Evolutionary conservation across 2,113 vertebrate species (phyloP).

Genomic region (Sitta europaea): DNA sequence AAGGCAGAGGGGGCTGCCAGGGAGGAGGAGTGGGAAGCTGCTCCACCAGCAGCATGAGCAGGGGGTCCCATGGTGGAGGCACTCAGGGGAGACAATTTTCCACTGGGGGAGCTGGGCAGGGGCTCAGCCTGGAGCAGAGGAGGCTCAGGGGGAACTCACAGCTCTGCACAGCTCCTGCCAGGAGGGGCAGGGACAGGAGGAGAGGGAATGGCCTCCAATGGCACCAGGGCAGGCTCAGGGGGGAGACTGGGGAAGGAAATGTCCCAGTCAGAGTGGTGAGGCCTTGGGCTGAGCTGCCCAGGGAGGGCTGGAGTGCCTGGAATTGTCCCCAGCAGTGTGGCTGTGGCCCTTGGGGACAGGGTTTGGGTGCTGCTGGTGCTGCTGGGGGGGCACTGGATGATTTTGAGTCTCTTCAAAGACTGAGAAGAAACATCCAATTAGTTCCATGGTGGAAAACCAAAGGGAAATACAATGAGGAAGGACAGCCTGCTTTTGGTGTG

Average conservation of each 20-base stretch:
- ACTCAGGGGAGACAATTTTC: neutral
- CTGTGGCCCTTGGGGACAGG: neutral
- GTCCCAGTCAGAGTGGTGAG: neutral
- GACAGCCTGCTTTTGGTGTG: neutral
- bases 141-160: neutral
- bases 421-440: neutral
- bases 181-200: neutral
- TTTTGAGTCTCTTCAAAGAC: neutral
- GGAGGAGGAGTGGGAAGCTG: neutral
- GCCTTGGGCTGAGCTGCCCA: neutral
- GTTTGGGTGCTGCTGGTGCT: fast-evolving
- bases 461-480: neutral
- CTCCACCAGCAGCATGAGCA: neutral
- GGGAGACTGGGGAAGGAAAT: neutral
- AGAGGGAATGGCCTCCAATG: neutral
- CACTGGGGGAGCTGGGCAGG: neutral
- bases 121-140: neutral
- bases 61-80: neutral
- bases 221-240: neutral
- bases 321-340: neutral
- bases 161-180: neutral
- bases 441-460: neutral
- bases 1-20: neutral
- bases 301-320: neutral
- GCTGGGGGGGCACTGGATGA: neutral